Evolutionary conservation across 2,888 invertebrate genomes (phyloP).

Genomic region (Tiliacea citrago): DNA sequence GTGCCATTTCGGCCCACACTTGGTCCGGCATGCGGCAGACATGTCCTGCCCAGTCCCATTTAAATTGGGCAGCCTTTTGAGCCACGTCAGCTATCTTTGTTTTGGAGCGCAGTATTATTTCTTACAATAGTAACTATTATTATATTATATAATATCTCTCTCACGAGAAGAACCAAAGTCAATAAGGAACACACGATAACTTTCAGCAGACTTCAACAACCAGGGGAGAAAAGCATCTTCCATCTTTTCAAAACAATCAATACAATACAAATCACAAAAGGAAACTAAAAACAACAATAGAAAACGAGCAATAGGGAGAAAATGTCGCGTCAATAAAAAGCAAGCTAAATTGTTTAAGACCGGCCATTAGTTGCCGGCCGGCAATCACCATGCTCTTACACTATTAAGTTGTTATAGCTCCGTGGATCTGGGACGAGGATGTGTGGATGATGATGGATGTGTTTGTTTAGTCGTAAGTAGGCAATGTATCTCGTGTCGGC

Average conservation of each 20-base stretch:
- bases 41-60: no score
- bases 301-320: conserved; percentile 69
- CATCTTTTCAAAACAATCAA: conserved; percentile 17
- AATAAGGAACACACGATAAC: background rate
- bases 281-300: conserved; percentile 57
- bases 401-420: conserved; percentile 87
- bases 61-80: no score
- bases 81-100: no score
- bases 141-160: no score
- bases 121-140: no score
- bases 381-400: conserved; percentile 84
- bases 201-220: background rate
- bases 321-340: conserved; percentile 74
- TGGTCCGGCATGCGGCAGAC: no score
- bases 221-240: background rate
- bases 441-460: conserved; percentile 60
- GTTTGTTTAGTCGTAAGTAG: conserved; percentile 27
- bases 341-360: conserved; percentile 83
- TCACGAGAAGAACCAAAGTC: background rate
- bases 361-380: conserved; percentile 81
- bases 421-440: conserved; percentile 67
- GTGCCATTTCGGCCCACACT: no score
- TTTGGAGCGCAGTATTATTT: no score
- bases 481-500: background rate
- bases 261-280: conserved; percentile 49